Base-by-base conservation (phyloP, 2,113 vertebrate species). In the Zeus faber region DNA sequence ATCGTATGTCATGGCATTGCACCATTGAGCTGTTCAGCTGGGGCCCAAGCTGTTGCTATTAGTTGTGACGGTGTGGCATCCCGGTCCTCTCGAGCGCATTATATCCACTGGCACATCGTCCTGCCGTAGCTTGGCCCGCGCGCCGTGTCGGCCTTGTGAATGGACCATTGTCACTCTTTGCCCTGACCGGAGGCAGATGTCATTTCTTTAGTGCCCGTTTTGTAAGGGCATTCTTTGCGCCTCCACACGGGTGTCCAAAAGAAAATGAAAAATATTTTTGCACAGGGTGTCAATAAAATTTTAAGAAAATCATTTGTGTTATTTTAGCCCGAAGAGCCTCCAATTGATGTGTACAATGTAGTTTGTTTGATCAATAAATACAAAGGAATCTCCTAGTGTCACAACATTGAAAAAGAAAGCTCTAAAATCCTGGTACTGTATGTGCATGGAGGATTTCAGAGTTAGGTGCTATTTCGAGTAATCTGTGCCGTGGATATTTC, bases 111-210 rank as follows among this genome's bases (percentile, higher is more conserved):
- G 67, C 64, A 17, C n/a, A 3, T 5, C 26, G 69, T 69, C 64
- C 26, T 1, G 33, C 47, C 40, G 17, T 22, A 17, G 40, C 72
- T 60, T 24, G 65, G 40, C 68, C 23, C 6, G 24, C 55, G 67
- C 62, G 33, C 69, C 58, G 70, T 73, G 76, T 72, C 72, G 47
- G 61, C 65, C 27, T 49, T 26, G 39, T 80, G 70, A 87, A 81
- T 68, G 72, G 48, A 52, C 74, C 70, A 76, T 82, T 85, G 85
- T 85, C 69, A 53, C 67, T 64, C 57, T 49, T 58, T 10, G 13
- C 33, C 70, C 9, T 78, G 65, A 70, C 72, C 70, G 56, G 31
- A 65, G 65, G 64, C 63, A 71, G 66, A 72, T 74, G 77, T 79
- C 52, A 70, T 65, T 74, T 71, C 45, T 75, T 61, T 45, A 70